Evolutionary conservation across 2,113 vertebrate genomes (phyloP), one percentile per base, ranked within the genome.

Genomic region (Scytalopus superciliaris): DNA sequence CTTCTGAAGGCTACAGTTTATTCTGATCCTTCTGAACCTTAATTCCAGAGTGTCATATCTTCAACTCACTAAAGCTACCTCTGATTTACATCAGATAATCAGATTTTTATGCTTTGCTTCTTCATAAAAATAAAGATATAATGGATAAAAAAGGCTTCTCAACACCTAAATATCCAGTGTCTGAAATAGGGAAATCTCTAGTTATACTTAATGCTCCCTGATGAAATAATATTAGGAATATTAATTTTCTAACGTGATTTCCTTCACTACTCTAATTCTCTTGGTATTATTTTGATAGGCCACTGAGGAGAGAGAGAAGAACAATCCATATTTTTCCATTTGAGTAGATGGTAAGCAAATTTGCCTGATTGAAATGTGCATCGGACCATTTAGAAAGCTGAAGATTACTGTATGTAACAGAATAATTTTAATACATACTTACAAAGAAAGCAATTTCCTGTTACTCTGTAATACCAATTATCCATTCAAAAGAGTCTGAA

Each of bases 361-460:
- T 89, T 89, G 66, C 69, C 57, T 76, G 86, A 94, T 95, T 89
- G 88, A 95, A 92, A 85, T 87, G 88, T 87, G 70, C 95, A 87
- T 76, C 0, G 2, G 68, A 93, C 82, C 95, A 79, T 93, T 97
- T 90, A 96, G 84, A 93, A 90, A 93, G 68, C 66, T 84, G 85
- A 77, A 93, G 83, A 96, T 90, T 97, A 69, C 69, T 93, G 80
- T 90, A 76, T 94, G 89, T 69, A 94, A 91, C 78, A 77, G 74
- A 91, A 84, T 75, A 49, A 88, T 94, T 96, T 96, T 90, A 94
- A 91, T 93, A 93, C 79, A 52, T 42, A 42, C 87, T 96, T 96
- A 90, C 87, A 91, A 95, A 85, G 80, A 93, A 96, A 96, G 93
- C 87, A 95, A 96, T 96, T 96, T 97, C 88, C 95, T 93, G 35